These are phyloP conservation scores for Augiades crinisus DNA, from an alignment of 2,888 invertebrate genomes.

Conservation along the genomic window DNA sequence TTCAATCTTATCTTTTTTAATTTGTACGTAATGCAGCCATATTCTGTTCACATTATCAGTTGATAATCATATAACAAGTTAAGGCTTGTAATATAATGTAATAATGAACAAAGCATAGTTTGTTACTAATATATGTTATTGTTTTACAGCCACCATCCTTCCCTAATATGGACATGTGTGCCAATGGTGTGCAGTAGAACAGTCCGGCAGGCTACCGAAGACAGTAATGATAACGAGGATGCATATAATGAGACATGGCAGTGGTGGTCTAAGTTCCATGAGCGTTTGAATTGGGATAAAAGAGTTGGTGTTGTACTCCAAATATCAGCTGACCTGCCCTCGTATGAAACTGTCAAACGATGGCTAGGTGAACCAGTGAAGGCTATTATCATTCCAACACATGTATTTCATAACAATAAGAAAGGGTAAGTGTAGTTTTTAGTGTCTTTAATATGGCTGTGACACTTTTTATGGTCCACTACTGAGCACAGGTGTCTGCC, in stretches of 20 bases:
- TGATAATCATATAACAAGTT: too few relatives aligned
- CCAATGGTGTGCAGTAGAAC: slow-evolving; percentile 80
- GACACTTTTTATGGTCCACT: too few relatives aligned
- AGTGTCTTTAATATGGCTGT: too few relatives aligned
- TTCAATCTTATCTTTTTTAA: too few relatives aligned
- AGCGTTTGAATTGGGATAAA: slow-evolving; percentile 76
- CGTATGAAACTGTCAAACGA: slow-evolving; percentile 85
- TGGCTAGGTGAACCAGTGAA: slow-evolving; percentile 98
- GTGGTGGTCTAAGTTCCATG: slow-evolving; percentile 90
- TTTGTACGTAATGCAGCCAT: too few relatives aligned
- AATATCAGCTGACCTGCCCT: slow-evolving; percentile 90
- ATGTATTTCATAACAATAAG: slow-evolving; percentile 93
- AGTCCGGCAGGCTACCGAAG: slow-evolving; percentile 46
- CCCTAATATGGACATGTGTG: slow-evolving; percentile 85
- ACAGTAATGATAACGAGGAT: slow-evolving; percentile 60
- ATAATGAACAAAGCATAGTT: too few relatives aligned
- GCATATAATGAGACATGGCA: slow-evolving; percentile 86
- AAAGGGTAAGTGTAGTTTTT: slow-evolving; percentile 97
- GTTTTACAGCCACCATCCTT: slow-evolving; percentile 60
- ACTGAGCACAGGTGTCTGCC: too few relatives aligned
- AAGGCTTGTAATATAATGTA: too few relatives aligned
- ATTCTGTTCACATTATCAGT: too few relatives aligned
- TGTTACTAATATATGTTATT: background rate
- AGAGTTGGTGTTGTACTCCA: slow-evolving; percentile 89
- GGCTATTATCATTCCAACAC: slow-evolving; percentile 90